Evolutionary conservation across 2,113 vertebrate genomes (phyloP), one percentile per base, ranked within the genome.

Genomic region (Cricetomys ansorgei): DNA sequence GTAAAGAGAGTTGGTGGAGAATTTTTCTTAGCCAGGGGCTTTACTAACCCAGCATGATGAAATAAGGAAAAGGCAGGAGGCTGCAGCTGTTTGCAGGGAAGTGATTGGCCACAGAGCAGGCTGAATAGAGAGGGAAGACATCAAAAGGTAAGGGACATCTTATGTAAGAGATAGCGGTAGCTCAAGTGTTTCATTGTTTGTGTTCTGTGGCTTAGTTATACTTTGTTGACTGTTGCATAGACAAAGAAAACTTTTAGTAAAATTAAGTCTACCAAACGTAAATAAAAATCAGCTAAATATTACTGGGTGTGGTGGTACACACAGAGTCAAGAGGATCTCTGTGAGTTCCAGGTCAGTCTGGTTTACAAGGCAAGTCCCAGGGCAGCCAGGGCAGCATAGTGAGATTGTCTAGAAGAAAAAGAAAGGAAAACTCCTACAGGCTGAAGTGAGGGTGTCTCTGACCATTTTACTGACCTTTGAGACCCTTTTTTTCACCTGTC

Each of bases 251-350:
- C n/a, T 84, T 87, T 3, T 92, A 62, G 9, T 76, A 29, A 92
- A 72, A 87, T 92, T 97, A 94, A 94, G n/a, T 7, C n/a, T 75
- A 65, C 5, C 37, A 92, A 67, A 83, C 95, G 81, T 48, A 95
- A 81, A 79, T 94, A 81, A 25, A 95, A 81, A 72, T 57, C 34
- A 79, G 55, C 10, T 75, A 89, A 80, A 37, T 64, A 45, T 64
- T 50, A 57, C 16, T 84, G 40, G 25, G 16, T 45, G 43, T 57
- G 31, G 76, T 79, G 50, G 31, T 43, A 25, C 79, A 43, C 9
- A 0, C 12, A 59, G 79, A 59, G 53, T 59, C 53, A 59, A 81
- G 77, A 81, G 34, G 37, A 57, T 57, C 53, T 57, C 77, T 53
- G 50, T 43, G 80, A n/a, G 37, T 62, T 62, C 37, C 43, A 84